A percentile compares a stretch with the other conserved stretches of the same genome.
These are phyloP conservation scores for Passerculus sandwichensis DNA, from an alignment of 2,797 vertebrate species.

Conservation along the genomic window DNA sequence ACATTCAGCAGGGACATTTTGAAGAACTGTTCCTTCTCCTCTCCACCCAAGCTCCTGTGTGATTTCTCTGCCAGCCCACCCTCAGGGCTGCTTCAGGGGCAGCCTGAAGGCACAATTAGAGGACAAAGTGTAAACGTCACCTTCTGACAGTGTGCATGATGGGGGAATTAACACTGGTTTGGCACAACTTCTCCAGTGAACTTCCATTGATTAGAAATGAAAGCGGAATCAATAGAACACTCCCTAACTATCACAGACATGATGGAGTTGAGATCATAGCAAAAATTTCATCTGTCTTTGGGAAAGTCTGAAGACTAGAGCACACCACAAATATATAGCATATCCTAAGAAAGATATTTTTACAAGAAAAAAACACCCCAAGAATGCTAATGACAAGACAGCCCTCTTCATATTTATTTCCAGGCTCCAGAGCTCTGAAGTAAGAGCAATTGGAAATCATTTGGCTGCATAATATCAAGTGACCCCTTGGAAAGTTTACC, in stretches of 20 bases:
- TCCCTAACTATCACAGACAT: background rate
- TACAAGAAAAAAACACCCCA: background rate
- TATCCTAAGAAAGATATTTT: background rate
- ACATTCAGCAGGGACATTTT: background rate
- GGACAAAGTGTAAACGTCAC: background rate
- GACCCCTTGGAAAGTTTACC: background rate
- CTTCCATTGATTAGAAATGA: constrained; percentile 45
- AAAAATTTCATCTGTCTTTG: background rate
- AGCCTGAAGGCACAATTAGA: constrained; percentile 44
- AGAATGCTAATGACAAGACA: background rate
- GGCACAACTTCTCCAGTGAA: constrained; percentile 20
- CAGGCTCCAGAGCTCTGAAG: background rate
- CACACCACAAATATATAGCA: background rate
- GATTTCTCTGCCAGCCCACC: constrained; percentile 5
- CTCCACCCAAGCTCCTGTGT: background rate
- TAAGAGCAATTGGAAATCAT: background rate
- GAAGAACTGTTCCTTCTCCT: background rate
- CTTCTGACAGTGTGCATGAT: background rate
- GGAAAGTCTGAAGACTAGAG: background rate
- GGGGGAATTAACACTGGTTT: constrained; percentile 27
- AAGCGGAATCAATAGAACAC: constrained; percentile 28
- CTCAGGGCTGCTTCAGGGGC: constrained; percentile 15
- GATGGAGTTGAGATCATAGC: constrained; percentile 2
- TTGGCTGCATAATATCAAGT: background rate
- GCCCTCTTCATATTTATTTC: background rate